Evolutionary conservation across 2,797 vertebrate species (phyloP).

Genomic region (Phyllotis vaccarum): DNA sequence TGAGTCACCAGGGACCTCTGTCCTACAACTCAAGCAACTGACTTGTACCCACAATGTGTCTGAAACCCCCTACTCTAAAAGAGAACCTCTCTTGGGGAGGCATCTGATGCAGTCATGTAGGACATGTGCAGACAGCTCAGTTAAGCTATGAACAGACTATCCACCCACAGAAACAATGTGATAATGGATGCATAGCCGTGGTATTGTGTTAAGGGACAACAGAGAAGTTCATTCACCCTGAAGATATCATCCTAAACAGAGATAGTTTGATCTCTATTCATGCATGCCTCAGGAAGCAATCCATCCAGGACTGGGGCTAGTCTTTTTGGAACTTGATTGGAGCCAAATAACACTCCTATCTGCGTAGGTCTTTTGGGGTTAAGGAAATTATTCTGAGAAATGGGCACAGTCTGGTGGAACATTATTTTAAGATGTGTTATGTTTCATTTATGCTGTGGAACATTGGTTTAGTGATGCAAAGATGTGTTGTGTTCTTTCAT

Average conservation of each 20-base stretch:
- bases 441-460: background rate
- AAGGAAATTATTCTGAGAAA: conserved; percentile 7
- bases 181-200: background rate
- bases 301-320: background rate
- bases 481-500: background rate
- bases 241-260: background rate
- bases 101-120: background rate
- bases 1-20: background rate
- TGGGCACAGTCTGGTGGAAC: background rate
- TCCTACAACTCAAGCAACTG: background rate
- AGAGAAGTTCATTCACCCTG: background rate
- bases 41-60: background rate
- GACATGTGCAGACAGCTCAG: background rate
- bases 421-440: background rate
- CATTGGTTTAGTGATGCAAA: background rate
- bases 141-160: background rate
- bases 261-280: background rate
- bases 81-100: background rate
- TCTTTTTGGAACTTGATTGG: background rate
- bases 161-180: background rate
- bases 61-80: background rate
- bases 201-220: background rate
- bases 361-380: conserved; percentile 14
- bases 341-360: background rate
- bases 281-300: background rate